phyloP scores from a whole-genome alignment of 1,140 invertebrate species.

The Aphis craccivora region DNA sequence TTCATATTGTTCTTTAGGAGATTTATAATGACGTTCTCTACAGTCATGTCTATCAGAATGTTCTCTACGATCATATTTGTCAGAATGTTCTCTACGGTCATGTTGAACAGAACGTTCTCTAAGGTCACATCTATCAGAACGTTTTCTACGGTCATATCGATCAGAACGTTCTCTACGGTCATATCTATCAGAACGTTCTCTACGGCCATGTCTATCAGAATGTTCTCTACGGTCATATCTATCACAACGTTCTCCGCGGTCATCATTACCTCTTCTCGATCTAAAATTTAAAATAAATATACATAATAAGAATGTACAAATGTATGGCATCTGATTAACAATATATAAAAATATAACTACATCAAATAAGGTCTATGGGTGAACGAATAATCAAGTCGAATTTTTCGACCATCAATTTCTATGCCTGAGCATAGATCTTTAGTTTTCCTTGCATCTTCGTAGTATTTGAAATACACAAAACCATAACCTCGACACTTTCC shows the following conservation, averaged over 20 bases:
- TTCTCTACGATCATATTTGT: slow-evolving; percentile 38
- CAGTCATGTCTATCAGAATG: slow-evolving; percentile 15
- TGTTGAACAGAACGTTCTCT: no score
- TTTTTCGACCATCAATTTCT: slow-evolving; percentile 91
- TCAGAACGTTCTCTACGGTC: no score
- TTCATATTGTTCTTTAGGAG: background rate
- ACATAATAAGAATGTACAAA: background rate
- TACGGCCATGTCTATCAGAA: slow-evolving; percentile 8
- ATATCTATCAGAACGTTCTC: no score
- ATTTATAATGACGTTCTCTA: no score
- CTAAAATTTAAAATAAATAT: background rate
- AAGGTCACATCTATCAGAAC: no score
- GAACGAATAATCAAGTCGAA: slow-evolving; percentile 97
- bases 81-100: slow-evolving; percentile 6
- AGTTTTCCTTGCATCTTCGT: slow-evolving; percentile 90
- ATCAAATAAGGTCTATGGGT: slow-evolving; percentile 65
- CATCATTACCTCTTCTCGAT: background rate
- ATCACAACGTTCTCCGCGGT: slow-evolving; percentile 12
- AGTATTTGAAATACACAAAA: slow-evolving; percentile 92
- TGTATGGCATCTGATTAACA: background rate
- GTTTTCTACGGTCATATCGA: no score
- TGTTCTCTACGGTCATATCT: slow-evolving; percentile 39
- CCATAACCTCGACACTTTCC: slow-evolving; percentile 92
- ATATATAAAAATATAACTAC: slow-evolving; percentile 65
- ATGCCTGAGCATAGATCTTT: slow-evolving; percentile 93